A percentile compares a stretch with the other conserved stretches of the same genome.
phyloP scores from a whole-genome alignment of 1,140 invertebrate species.

The Batillaria attramentaria region DNA sequence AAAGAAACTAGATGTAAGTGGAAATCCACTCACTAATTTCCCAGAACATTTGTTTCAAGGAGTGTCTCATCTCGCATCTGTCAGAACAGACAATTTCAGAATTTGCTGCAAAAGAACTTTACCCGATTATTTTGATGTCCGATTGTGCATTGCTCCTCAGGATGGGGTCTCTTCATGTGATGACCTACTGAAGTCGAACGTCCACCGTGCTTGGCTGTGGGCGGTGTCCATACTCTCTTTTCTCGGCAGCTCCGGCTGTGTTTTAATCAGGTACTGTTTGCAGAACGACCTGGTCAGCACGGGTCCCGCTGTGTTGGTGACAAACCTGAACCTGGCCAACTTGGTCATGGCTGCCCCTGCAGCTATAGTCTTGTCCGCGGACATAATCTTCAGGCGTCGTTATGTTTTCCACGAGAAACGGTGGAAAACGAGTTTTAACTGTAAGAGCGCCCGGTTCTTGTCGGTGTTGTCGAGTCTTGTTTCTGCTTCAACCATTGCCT shows the following conservation, averaged over 20 bases:
- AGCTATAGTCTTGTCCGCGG: conserved; percentile 53
- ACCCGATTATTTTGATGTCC: not conserved
- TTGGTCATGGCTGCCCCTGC: conserved; percentile 61
- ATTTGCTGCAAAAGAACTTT: conserved; percentile 40
- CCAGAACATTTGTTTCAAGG: conserved; percentile 23
- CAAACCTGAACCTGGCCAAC: conserved; percentile 55
- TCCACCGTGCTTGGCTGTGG: conserved; percentile 42
- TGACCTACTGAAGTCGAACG: conserved; percentile 36
- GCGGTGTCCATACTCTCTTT: conserved; percentile 40
- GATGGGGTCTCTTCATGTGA: conserved; percentile 50
- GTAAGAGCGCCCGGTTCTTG: conserved; percentile 55
- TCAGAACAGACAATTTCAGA: conserved; percentile 38
- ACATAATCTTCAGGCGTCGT: conserved; percentile 44
- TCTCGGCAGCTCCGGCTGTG: conserved; percentile 44
- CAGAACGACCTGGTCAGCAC: too few species aligned
- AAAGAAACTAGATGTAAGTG: conserved; percentile 1
- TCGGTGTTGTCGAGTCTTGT: conserved; percentile 52
- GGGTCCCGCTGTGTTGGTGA: conserved; percentile 43
- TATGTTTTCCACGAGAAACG: conserved; percentile 48
- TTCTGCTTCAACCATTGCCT: conserved; percentile 49
- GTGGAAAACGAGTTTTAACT: conserved; percentile 51
- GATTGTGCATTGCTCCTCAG: conserved; percentile 35
- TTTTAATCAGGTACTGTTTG: conserved; percentile 37
- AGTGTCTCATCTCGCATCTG: not conserved
- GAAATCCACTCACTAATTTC: conserved; percentile 22